A percentile compares a stretch with the other conserved stretches of the same genome.
These are phyloP conservation scores for Noctuana brunneofusca DNA, from an alignment of 2,888 invertebrate genomes.

Conservation along the genomic window DNA sequence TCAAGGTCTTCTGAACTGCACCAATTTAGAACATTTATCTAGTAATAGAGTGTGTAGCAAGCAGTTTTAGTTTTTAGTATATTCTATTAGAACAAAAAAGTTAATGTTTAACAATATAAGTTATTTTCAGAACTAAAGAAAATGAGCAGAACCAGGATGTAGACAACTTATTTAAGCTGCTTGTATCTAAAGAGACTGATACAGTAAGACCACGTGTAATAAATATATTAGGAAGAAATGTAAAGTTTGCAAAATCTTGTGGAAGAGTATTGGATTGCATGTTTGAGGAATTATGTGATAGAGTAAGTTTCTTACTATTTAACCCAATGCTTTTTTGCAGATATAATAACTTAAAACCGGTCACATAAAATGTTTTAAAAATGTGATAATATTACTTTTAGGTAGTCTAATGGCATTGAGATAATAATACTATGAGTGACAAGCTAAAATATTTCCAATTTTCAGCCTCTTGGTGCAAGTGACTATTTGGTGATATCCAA, in stretches of 20 bases:
- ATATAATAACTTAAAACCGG: too few relatives aligned
- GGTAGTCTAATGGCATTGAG: too few relatives aligned
- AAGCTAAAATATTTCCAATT: conserved; percentile 35
- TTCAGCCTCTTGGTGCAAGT: conserved; percentile 94
- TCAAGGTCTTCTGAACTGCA: neutral
- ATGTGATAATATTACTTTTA: too few relatives aligned
- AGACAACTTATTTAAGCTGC: conserved; percentile 92
- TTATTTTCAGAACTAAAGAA: conserved; percentile 84
- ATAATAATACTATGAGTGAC: too few relatives aligned
- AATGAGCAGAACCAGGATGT: conserved; percentile 82
- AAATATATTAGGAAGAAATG: conserved; percentile 94
- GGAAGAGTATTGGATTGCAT: conserved; percentile 94
- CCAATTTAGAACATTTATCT: neutral
- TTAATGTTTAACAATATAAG: neutral
- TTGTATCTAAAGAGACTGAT: conserved; percentile 95
- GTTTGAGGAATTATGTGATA: conserved; percentile 95
- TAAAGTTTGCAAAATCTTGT: conserved; percentile 94
- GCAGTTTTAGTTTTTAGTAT: too few relatives aligned
- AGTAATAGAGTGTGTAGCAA: too few relatives aligned
- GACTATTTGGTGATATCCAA: conserved; percentile 97
- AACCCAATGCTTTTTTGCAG: too few relatives aligned
- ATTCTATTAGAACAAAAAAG: too few relatives aligned
- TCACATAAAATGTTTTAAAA: too few relatives aligned
- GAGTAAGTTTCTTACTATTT: conserved; percentile 81
- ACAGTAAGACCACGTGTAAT: conserved; percentile 92